Conservation (phyloP, 2,888 invertebrate genomes). For the Linnaemya tessellans region DNA sequence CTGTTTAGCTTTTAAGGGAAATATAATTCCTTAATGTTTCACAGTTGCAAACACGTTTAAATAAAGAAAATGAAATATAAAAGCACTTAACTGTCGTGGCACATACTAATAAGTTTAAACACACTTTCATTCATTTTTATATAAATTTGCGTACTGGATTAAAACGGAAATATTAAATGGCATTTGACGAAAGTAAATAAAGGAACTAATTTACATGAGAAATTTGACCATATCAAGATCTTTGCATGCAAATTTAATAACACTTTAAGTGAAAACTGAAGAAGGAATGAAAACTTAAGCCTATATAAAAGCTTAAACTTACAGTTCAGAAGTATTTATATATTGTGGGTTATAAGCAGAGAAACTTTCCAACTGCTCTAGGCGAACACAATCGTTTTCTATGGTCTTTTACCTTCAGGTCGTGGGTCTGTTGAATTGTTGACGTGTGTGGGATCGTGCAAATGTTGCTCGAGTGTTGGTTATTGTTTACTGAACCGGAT, state of each 20-base stretch:
- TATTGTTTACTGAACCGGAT: too few relatives aligned
- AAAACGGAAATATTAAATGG: constrained; percentile 66
- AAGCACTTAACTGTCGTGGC: constrained; percentile 32
- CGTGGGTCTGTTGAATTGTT: too few relatives aligned
- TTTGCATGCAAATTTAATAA: constrained; percentile 59
- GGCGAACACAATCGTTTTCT: too few relatives aligned
- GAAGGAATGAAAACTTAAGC: neutral
- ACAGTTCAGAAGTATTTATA: too few relatives aligned
- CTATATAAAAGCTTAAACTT: too few relatives aligned
- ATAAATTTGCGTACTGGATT: constrained; percentile 10
- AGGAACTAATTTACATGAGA: constrained; percentile 52
- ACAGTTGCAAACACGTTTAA: constrained; percentile 1
- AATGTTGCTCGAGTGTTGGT: too few relatives aligned
- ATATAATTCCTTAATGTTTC: neutral
- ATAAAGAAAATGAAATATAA: constrained; percentile 1
- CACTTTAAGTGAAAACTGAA: constrained; percentile 40
- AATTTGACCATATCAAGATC: constrained; percentile 61
- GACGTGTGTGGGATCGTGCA: too few relatives aligned
- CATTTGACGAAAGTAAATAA: constrained; percentile 71
- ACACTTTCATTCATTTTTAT: neutral
- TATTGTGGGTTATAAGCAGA: too few relatives aligned
- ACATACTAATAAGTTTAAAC: constrained; percentile 1
- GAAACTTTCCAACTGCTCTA: too few relatives aligned
- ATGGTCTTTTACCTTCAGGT: too few relatives aligned
- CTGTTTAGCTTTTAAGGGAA: neutral